Conservation (phyloP, 2,888 invertebrate species). For the Nymphalis c-album region DNA sequence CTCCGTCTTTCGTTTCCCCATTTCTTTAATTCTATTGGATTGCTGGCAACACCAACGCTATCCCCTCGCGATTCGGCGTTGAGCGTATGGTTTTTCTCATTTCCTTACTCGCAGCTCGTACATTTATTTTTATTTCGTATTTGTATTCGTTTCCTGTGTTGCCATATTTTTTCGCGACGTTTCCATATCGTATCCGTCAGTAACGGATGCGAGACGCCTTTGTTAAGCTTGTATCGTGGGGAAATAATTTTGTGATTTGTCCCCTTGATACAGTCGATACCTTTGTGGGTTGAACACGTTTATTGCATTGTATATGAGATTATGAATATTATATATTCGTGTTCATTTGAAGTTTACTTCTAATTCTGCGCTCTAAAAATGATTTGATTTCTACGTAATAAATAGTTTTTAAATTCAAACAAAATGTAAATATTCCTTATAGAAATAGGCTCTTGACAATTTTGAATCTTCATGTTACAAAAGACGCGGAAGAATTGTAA, state of each 20-base stretch:
- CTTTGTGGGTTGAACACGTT: neutral
- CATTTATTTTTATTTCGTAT: constrained; percentile 76
- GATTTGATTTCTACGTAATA: no score
- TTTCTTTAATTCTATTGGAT: constrained; percentile 39
- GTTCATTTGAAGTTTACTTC: no score
- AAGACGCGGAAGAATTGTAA: no score
- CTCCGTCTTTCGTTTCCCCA: constrained; percentile 28
- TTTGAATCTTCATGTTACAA: no score
- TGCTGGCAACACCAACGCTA: constrained; percentile 29
- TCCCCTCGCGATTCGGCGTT: constrained; percentile 39
- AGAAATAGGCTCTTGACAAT: no score
- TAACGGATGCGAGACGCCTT: constrained; percentile 36
- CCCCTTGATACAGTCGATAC: constrained; percentile 22
- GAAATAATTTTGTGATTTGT: constrained; percentile 41
- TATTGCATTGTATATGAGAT: neutral
- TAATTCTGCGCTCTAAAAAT: no score
- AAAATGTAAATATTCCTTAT: no score
- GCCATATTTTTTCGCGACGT: constrained; percentile 71
- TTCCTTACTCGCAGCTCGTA: constrained; percentile 55
- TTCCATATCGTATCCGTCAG: constrained; percentile 52
- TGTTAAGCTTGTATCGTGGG: constrained; percentile 38
- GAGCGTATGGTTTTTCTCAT: constrained; percentile 45
- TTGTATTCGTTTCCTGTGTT: constrained; percentile 78
- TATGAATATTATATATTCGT: neutral
- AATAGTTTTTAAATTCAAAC: no score